phyloP scores from a whole-genome alignment of 2,888 invertebrate species.

The Cacoxenus indagator region DNA sequence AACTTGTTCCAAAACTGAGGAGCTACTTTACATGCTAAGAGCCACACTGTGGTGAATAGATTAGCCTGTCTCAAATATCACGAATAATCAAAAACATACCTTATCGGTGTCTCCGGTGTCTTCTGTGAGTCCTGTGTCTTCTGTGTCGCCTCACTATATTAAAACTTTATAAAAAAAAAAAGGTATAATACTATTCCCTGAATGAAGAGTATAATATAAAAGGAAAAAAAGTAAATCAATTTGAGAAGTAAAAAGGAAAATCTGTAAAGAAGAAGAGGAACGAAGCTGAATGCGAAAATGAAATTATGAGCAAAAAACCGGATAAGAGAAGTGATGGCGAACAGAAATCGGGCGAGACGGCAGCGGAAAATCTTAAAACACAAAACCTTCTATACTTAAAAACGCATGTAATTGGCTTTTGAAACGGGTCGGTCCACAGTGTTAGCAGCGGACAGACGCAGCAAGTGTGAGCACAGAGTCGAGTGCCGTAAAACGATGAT shows the following conservation, averaged over 20 bases:
- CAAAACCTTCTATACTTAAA: slow-evolving; percentile 67
- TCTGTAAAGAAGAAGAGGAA: background rate
- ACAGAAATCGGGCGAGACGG: background rate
- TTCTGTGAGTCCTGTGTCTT: too few species aligned
- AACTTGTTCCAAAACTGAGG: too few species aligned
- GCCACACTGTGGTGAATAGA: too few species aligned
- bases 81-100: too few species aligned
- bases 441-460: background rate
- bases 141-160: too few species aligned
- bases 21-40: too few species aligned
- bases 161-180: too few species aligned
- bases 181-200: too few species aligned
- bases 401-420: slow-evolving; percentile 70
- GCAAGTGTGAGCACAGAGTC: background rate
- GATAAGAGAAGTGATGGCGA: slow-evolving; percentile 6
- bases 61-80: too few species aligned
- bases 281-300: background rate
- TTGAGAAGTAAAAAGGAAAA: background rate
- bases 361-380: slow-evolving; percentile 62
- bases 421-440: slow-evolving; percentile 40
- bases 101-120: too few species aligned
- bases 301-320: slow-evolving; percentile 14
- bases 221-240: too few species aligned
- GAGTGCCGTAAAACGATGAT: background rate
- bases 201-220: too few species aligned